These are phyloP conservation scores for Lysandra coridon DNA, from an alignment of 2,888 invertebrate species.

Conservation along the genomic window DNA sequence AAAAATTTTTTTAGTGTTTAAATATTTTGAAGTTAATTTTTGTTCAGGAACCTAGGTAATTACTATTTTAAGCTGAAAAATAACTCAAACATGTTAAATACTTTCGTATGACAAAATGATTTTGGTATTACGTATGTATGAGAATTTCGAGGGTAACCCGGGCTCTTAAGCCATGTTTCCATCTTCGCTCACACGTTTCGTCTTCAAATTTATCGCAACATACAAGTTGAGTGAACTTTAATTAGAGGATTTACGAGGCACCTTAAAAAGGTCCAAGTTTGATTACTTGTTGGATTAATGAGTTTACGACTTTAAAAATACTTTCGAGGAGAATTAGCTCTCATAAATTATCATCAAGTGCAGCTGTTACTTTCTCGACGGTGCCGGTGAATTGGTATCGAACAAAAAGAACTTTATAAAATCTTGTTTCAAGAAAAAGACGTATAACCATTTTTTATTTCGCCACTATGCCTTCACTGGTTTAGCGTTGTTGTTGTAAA, in stretches of 20 bases:
- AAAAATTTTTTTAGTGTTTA: no score
- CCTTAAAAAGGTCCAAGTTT: neutral
- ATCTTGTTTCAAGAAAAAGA: neutral
- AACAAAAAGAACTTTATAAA: neutral
- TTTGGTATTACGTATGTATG: no score
- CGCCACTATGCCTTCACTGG: no score
- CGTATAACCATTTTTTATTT: no score
- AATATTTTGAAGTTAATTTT: no score
- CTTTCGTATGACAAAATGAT: no score
- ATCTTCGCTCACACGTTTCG: slow-evolving; percentile 12
- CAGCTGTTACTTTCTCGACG: neutral
- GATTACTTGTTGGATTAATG: slow-evolving; percentile 25
- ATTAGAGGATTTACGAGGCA: slow-evolving; percentile 25
- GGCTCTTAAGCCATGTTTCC: neutral
- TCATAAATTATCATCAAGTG: neutral
- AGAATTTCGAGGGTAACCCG: no score
- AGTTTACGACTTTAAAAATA: slow-evolving; percentile 15
- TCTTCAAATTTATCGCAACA: slow-evolving; percentile 23
- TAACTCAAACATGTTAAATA: no score
- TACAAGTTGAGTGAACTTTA: slow-evolving; percentile 12
- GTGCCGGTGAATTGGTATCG: neutral
- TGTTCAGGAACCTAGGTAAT: no score
- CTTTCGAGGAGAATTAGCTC: neutral
- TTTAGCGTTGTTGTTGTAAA: no score
- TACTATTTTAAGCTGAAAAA: no score